Conservation (phyloP, 1,140 invertebrate genomes). For the Drosophila nigrodunni region DNA sequence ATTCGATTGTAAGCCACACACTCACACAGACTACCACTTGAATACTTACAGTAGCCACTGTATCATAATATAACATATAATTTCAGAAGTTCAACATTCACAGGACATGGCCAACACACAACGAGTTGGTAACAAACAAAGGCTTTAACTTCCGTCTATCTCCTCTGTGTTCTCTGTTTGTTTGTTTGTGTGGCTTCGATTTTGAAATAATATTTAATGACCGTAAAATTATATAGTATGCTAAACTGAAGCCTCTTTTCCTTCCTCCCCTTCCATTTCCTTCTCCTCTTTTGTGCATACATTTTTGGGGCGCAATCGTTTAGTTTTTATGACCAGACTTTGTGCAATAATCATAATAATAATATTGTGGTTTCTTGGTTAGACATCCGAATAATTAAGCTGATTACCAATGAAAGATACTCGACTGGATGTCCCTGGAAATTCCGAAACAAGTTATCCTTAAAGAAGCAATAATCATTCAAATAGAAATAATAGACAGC, state of each 20-base stretch:
- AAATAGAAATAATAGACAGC: slow-evolving; percentile 14
- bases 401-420: slow-evolving; percentile 34
- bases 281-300: slow-evolving; percentile 5
- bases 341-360: slow-evolving; percentile 58
- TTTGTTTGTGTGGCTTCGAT: slow-evolving; percentile 53
- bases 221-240: slow-evolving; percentile 79
- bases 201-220: slow-evolving; percentile 82
- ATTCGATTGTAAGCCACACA: slow-evolving; percentile 67
- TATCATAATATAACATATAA: slow-evolving; percentile 81
- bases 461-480: slow-evolving; percentile 14
- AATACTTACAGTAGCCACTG: slow-evolving; percentile 39
- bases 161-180: not conserved
- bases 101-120: slow-evolving; percentile 58
- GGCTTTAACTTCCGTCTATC: slow-evolving; percentile 44
- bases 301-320: slow-evolving; percentile 24
- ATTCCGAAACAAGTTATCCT: not conserved
- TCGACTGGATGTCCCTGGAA: slow-evolving; percentile 2
- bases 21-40: slow-evolving; percentile 8
- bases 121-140: slow-evolving; percentile 49
- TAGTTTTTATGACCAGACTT: slow-evolving; percentile 42
- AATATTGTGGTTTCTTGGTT: slow-evolving; percentile 52
- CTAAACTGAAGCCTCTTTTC: slow-evolving; percentile 53
- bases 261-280: slow-evolving; percentile 5
- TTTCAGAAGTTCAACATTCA: slow-evolving; percentile 63
- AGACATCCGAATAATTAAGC: slow-evolving; percentile 39